Evolutionary conservation across 2,797 vertebrate species (phyloP).

Genomic region (Numenius phaeopus): DNA sequence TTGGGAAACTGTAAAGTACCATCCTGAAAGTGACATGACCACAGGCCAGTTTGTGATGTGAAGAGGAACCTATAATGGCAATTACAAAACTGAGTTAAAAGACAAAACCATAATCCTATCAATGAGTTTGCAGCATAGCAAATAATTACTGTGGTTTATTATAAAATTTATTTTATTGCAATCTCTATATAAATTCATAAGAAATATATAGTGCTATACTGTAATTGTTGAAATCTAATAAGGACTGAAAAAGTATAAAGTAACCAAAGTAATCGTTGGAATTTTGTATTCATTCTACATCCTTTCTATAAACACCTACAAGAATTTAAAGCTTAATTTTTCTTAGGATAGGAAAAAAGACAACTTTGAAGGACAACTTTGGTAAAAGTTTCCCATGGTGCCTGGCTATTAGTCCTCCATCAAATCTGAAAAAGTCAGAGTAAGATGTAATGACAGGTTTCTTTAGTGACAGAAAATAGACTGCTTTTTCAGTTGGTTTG

Average conservation of each 20-base stretch:
- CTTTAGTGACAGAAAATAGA: not conserved
- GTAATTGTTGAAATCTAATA: not conserved
- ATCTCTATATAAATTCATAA: not conserved
- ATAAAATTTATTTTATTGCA: not conserved
- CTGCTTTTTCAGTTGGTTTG: slow-evolving; percentile 14
- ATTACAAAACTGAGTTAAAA: not conserved
- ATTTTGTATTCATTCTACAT: not conserved
- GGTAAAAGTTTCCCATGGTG: not conserved
- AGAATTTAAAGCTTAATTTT: not conserved
- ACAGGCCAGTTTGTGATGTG: not conserved
- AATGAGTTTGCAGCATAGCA: not conserved
- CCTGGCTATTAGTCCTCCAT: not conserved
- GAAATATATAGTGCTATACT: not conserved
- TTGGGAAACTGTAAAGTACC: not conserved
- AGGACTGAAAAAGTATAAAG: not conserved
- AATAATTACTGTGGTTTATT: not conserved
- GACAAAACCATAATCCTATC: not conserved
- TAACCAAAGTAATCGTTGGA: not conserved
- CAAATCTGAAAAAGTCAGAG: not conserved
- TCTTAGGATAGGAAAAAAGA: not conserved
- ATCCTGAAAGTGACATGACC: not conserved
- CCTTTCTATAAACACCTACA: not conserved
- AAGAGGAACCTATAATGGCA: not conserved
- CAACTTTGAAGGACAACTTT: not conserved
- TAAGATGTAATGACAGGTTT: not conserved